Conservation (phyloP, 2,797 vertebrate genomes). For the Toxotes lorentzi region DNA sequence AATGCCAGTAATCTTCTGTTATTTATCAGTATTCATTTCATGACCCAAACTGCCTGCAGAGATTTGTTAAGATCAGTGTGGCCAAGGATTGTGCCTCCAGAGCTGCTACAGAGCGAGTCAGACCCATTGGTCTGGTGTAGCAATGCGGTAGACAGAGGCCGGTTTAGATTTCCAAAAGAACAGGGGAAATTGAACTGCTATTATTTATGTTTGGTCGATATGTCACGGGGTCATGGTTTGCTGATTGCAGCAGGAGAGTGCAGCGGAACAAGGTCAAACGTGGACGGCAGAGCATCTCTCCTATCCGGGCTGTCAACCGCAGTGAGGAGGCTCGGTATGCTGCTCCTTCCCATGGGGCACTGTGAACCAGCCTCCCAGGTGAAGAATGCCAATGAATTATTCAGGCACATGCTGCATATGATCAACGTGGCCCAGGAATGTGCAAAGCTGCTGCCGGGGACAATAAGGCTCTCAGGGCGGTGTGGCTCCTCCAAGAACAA, state of each 20-base stretch:
- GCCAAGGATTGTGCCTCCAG: constrained; percentile 13
- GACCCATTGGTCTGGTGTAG: constrained; percentile 53
- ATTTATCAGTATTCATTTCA: constrained; percentile 53
- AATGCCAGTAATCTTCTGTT: not conserved
- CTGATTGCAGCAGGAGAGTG: constrained; percentile 73
- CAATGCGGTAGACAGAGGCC: constrained; percentile 70
- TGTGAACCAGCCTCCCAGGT: constrained; percentile 72
- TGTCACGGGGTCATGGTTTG: constrained; percentile 73
- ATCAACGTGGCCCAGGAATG: constrained; percentile 65
- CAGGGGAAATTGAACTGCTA: constrained; percentile 62
- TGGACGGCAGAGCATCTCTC: constrained; percentile 48
- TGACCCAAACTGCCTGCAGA: constrained; percentile 20
- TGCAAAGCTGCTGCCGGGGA: constrained; percentile 46
- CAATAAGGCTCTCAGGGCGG: constrained; percentile 43
- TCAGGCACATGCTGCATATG: constrained; percentile 74
- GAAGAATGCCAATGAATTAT: constrained; percentile 79
- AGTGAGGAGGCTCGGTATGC: constrained; percentile 53
- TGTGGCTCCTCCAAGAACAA: constrained; percentile 15
- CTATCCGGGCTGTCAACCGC: constrained; percentile 55
- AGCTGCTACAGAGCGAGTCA: constrained; percentile 18
- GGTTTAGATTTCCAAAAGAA: constrained; percentile 65
- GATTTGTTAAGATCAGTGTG: constrained; percentile 1
- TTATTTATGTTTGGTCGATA: constrained; percentile 79
- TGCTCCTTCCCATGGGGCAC: constrained; percentile 48
- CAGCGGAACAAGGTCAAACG: constrained; percentile 73